These are phyloP conservation scores for Meda fulgida DNA, from an alignment of 2,797 vertebrate genomes.

Conservation along the genomic window DNA sequence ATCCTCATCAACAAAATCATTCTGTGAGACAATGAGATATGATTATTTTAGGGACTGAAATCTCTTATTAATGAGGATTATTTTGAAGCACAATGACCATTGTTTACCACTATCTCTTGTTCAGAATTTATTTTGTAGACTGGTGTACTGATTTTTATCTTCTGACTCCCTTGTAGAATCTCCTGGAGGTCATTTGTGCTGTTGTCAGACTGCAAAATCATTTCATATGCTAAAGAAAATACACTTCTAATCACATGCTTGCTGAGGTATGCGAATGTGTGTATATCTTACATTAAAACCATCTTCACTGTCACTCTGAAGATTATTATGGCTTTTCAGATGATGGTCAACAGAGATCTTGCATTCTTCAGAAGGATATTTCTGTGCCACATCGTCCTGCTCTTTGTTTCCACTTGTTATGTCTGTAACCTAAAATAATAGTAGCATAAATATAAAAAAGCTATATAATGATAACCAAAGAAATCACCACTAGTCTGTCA, in stretches of 20 bases:
- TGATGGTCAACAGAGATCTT: conserved; percentile 84
- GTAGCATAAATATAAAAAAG: background rate
- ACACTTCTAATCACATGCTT: conserved; percentile 5
- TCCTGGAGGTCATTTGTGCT: conserved; percentile 84
- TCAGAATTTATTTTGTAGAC: conserved; percentile 70
- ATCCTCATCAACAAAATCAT: conserved; percentile 81
- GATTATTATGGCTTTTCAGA: conserved; percentile 67
- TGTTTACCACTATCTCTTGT: conserved; percentile 77
- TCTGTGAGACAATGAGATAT: conserved; percentile 67
- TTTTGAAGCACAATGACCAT: background rate
- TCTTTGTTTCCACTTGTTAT: conserved; percentile 80
- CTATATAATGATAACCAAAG: background rate
- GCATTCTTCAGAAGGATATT: conserved; percentile 82
- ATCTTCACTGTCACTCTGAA: conserved; percentile 27
- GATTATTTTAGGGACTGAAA: background rate
- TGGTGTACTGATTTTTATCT: conserved; percentile 78
- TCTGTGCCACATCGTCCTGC: conserved; percentile 59
- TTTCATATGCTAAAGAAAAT: background rate
- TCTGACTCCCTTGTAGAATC: conserved; percentile 83
- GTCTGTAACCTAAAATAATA: conserved; percentile 80
- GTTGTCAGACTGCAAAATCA: conserved; percentile 77
- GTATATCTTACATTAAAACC: conserved; percentile 31
- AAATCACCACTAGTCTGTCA: background rate
- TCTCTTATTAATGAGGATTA: background rate
- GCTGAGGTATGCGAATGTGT: background rate